A percentile compares a stretch with the other conserved stretches of the same genome.
Evolutionary conservation across 1,140 invertebrate genomes (phyloP).

Genomic region (Dinoponera quadriceps): DNA sequence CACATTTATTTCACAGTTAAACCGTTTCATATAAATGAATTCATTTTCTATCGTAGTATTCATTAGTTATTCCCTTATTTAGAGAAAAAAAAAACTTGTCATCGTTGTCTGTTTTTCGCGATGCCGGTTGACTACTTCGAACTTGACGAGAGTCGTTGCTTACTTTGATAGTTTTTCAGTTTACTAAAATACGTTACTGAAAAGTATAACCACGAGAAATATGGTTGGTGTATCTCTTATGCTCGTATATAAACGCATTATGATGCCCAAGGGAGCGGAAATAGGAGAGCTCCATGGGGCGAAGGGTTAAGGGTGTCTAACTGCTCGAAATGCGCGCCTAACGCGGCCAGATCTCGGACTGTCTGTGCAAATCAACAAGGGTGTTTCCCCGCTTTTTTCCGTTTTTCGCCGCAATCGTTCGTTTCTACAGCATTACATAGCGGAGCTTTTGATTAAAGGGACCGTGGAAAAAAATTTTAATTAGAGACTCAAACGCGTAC

Average conservation of each 20-base stretch:
- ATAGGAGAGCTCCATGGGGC: neutral
- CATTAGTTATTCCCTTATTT: neutral
- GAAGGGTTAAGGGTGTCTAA: constrained; percentile 4
- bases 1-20: neutral
- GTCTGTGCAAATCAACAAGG: constrained; percentile 49
- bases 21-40: neutral
- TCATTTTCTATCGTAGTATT: too few relatives aligned
- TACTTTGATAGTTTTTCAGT: too few relatives aligned
- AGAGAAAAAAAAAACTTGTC: too few relatives aligned
- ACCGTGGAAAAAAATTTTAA: constrained; percentile 67
- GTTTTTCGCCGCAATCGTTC: constrained; percentile 59
- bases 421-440: constrained; percentile 56
- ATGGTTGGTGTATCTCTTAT: too few relatives aligned
- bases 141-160: too few relatives aligned
- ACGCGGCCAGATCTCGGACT: constrained; percentile 7
- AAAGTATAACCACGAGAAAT: neutral
- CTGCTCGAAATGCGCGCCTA: constrained; percentile 18
- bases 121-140: too few relatives aligned
- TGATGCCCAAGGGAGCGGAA: neutral
- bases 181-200: too few relatives aligned
- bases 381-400: constrained; percentile 14
- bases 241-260: neutral
- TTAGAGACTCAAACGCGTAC: constrained; percentile 66
- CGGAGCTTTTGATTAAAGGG: constrained; percentile 63
- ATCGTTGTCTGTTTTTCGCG: too few relatives aligned